Evolutionary conservation across 1,140 invertebrate species (phyloP).

Genomic region (Adelges cooleyi): DNA sequence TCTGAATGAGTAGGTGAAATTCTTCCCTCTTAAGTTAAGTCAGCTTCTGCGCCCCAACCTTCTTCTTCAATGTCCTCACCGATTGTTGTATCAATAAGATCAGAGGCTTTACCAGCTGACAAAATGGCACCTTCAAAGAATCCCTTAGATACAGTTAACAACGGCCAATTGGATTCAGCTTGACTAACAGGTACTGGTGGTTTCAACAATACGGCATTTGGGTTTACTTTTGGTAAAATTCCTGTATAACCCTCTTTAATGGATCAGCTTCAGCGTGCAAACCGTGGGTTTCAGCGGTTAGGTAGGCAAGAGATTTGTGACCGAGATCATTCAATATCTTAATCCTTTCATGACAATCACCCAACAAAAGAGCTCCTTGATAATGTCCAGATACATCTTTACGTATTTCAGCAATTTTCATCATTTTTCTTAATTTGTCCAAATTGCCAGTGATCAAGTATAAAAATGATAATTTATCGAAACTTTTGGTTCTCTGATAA

Average conservation of each 20-base stretch:
- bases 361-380: slow-evolving; percentile 83
- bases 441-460: slow-evolving; percentile 98
- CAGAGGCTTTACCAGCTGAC: slow-evolving; percentile 42
- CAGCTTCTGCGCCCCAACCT: slow-evolving; percentile 85
- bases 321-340: slow-evolving; percentile 68
- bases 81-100: slow-evolving; percentile 38
- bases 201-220: slow-evolving; percentile 63
- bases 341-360: slow-evolving; percentile 83
- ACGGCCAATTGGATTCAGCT: slow-evolving; percentile 90
- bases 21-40: slow-evolving; percentile 53
- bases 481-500: slow-evolving; percentile 98
- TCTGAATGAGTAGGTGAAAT: slow-evolving; percentile 39
- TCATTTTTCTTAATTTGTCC: slow-evolving; percentile 97
- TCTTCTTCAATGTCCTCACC: slow-evolving; percentile 45
- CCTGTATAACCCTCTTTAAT: slow-evolving; percentile 52
- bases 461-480: slow-evolving; percentile 95
- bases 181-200: slow-evolving; percentile 80
- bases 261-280: slow-evolving; percentile 68
- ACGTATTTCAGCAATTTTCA: slow-evolving; percentile 93
- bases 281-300: slow-evolving; percentile 91
- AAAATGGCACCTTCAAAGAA: slow-evolving; percentile 63
- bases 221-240: slow-evolving; percentile 60
- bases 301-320: slow-evolving; percentile 66
- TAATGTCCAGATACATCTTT: slow-evolving; percentile 94
- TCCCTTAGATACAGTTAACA: slow-evolving; percentile 76